A percentile compares a stretch with the other conserved stretches of the same genome.
Conservation (phyloP, 2,113 vertebrate species). For the Boleophthalmus pectinirostris region DNA sequence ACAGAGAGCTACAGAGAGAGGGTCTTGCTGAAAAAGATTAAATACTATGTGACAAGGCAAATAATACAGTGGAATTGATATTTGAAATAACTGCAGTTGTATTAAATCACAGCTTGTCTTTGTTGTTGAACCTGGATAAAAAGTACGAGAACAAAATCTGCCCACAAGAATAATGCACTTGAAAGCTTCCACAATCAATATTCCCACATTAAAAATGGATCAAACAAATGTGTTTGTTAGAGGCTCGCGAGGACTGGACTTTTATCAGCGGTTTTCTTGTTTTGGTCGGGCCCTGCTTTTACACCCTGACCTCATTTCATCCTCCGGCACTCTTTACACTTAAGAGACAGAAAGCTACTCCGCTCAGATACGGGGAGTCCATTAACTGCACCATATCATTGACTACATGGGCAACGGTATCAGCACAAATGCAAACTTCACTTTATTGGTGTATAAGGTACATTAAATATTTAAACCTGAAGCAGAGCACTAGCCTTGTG, state of each 20-base stretch:
- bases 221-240: not conserved
- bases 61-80: not conserved
- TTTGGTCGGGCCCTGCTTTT: constrained; percentile 5
- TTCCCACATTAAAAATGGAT: constrained; percentile 14
- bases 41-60: not conserved
- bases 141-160: not conserved
- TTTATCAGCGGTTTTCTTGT: constrained; percentile 11
- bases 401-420: not conserved
- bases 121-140: not conserved
- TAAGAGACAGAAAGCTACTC: constrained; percentile 10
- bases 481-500: not conserved
- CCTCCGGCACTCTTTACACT: constrained; percentile 4
- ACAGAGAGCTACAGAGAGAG: not conserved
- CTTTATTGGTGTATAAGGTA: not conserved
- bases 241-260: not conserved
- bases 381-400: constrained; percentile 4
- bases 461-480: constrained; percentile 7
- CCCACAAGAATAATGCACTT: not conserved
- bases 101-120: constrained; percentile 13
- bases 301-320: constrained; percentile 8
- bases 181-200: constrained; percentile 5
- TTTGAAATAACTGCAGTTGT: not conserved
- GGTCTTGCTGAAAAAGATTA: not conserved
- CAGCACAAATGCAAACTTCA: constrained; percentile 2
- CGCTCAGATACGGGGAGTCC: not conserved